Conservation (phyloP, 2,113 vertebrate genomes). For the Lampris megalopsis region DNA sequence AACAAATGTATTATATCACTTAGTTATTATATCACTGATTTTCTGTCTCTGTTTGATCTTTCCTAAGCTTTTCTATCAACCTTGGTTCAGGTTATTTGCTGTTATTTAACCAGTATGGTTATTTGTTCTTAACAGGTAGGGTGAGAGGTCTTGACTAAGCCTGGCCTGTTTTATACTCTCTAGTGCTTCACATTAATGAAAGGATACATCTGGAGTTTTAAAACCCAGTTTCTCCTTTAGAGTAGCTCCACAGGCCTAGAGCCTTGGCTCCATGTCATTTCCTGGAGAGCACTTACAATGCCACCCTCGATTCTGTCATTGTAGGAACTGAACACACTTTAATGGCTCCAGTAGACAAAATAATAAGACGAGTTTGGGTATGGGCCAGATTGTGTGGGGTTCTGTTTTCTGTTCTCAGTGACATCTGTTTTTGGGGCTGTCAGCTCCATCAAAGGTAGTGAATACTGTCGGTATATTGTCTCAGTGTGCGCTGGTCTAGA, state of each 20-base stretch:
- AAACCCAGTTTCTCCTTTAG: conserved; percentile 50
- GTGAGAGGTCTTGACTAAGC: conserved; percentile 31
- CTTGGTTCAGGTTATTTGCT: conserved; percentile 14
- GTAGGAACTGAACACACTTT: conserved; percentile 51
- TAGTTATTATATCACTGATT: conserved; percentile 2
- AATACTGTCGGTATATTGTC: conserved; percentile 69
- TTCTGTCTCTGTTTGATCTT: not conserved
- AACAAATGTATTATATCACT: conserved; percentile 9
- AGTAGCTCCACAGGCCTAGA: conserved; percentile 25
- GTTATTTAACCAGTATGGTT: conserved; percentile 14
- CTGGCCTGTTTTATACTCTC: conserved; percentile 47
- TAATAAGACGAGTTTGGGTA: conserved; percentile 58
- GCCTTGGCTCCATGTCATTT: conserved; percentile 46
- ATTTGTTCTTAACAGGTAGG: conserved; percentile 22
- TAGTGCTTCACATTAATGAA: conserved; percentile 59
- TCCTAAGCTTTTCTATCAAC: conserved; percentile 10
- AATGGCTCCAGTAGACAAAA: conserved; percentile 66
- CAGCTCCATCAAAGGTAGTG: conserved; percentile 60
- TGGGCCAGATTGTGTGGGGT: conserved; percentile 48
- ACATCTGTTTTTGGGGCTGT: conserved; percentile 69
- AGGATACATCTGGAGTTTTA: conserved; percentile 73
- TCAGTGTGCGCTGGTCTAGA: conserved; percentile 51
- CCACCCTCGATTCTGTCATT: conserved; percentile 60
- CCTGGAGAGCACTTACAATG: conserved; percentile 68
- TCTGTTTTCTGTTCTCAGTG: conserved; percentile 69